phyloP scores from a whole-genome alignment of 1,140 invertebrate species.

The Phocides pigmalion region DNA sequence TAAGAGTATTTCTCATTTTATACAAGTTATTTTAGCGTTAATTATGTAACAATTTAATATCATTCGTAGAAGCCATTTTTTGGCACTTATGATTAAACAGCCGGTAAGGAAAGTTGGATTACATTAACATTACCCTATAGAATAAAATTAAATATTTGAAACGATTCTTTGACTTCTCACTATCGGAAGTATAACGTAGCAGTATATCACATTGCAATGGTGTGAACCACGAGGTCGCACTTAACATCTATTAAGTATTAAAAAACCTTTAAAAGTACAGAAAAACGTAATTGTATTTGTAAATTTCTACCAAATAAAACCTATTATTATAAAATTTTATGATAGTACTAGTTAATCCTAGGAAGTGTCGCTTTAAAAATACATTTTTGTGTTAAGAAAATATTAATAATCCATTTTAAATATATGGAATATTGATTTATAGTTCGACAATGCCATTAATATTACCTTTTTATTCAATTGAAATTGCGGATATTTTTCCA shows the following conservation, averaged over 20 bases:
- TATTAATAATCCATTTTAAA: too few relatives aligned
- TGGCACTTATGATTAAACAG: conserved; percentile 46
- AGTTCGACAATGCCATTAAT: too few relatives aligned
- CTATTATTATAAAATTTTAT: not conserved
- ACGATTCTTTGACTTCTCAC: not conserved
- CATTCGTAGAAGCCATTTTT: conserved; percentile 41
- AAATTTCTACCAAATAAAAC: not conserved
- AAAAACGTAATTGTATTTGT: not conserved
- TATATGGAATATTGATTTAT: too few relatives aligned
- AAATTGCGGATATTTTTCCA: too few relatives aligned
- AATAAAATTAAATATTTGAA: not conserved
- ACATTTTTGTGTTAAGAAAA: too few relatives aligned
- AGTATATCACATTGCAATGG: conserved; percentile 14
- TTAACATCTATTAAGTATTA: too few relatives aligned
- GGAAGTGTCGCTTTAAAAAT: too few relatives aligned
- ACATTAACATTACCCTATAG: not conserved
- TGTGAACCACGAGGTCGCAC: not conserved
- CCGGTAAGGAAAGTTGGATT: conserved; percentile 11
- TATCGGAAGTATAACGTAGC: not conserved
- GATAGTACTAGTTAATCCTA: too few relatives aligned
- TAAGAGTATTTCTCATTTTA: not conserved
- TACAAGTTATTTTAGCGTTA: not conserved
- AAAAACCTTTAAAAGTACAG: too few relatives aligned
- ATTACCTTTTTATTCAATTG: too few relatives aligned
- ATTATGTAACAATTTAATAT: conserved; percentile 25